phyloP scores from a whole-genome alignment of 2,888 invertebrate species.

The Ischnus inquisitorius region DNA sequence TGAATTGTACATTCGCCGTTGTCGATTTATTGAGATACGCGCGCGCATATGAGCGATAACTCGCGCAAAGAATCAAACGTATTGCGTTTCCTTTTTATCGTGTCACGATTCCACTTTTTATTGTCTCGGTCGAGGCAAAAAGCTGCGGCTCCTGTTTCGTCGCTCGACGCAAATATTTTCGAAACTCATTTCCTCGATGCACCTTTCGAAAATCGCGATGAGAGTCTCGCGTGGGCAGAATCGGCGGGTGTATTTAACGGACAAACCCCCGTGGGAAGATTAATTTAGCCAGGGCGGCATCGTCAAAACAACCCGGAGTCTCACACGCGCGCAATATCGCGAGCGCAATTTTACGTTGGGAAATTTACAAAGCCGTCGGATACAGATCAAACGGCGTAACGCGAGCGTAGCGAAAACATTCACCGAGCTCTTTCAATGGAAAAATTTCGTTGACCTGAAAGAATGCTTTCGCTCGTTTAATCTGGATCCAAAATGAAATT shows the following conservation, averaged over 20 bases:
- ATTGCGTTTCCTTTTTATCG: background rate
- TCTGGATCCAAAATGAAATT: conserved; percentile 1
- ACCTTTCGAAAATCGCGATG: background rate
- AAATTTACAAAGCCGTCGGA: conserved; percentile 39
- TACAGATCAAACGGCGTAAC: conserved; percentile 1
- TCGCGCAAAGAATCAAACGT: background rate
- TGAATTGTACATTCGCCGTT: conserved; percentile 21
- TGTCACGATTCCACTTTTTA: background rate
- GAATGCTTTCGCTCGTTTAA: background rate
- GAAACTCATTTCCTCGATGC: background rate
- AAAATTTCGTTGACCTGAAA: conserved; percentile 16
- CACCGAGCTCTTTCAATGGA: background rate
- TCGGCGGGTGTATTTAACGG: background rate
- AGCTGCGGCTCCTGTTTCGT: background rate
- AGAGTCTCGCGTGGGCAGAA: background rate
- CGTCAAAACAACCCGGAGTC: background rate
- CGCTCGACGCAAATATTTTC: background rate
- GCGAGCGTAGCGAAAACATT: conserved; percentile 16
- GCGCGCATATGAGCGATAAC: conserved; percentile 18
- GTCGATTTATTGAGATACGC: conserved; percentile 31
- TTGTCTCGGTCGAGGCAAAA: background rate
- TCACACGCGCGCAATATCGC: background rate
- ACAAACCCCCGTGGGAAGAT: background rate
- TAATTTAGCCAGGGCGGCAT: background rate
- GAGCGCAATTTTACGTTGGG: conserved; percentile 40